Evolutionary conservation across 2,888 invertebrate species (phyloP), one percentile per base, ranked within the genome.

Genomic region (Oligia strigilis): DNA sequence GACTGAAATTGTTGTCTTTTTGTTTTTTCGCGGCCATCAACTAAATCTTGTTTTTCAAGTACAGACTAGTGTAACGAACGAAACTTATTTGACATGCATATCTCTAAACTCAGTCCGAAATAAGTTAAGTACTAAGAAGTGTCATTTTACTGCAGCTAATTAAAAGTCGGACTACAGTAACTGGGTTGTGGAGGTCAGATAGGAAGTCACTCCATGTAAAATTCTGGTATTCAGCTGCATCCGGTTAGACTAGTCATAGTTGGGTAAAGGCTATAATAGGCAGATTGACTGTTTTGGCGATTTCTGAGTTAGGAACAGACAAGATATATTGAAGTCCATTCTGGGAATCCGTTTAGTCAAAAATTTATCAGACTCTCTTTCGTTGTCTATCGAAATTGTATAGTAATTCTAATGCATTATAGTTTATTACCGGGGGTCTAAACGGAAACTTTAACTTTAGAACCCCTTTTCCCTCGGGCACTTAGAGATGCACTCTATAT

Each of bases 401-500:
- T 23, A 17, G 17, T 82, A 23, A 77, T 55, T 23, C 46, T 46
- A 65, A 84, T 69, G 62, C 49, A 64, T 43, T 79, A 79, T 9
- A 79, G 40, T 84, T 58, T 69, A 80, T 43, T 52, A 65, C 36
- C 19, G 46, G 14, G 69, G 79, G 55, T 14, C 40, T 52, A 46
- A 62, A 55, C 14, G 55, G 1, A 70, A 14, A 49, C 49, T 49
- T 14, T 49, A 49, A 49, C 49, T 14, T 49, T 14, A 49, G 14
- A 0, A 14, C 49, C 49, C 49, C 14, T 49, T 49, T 65, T 82
- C 75, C 82, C 83, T 46, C 8, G 29, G 64, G 65, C 8, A 64
- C 60, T 82, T 46, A 65, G 58, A 81, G 72, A 72, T 86, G 82
- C 86, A 86, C 86, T 82, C 64, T 70, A 40, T 40, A n/a, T 66